These are phyloP conservation scores for Drosophila mimica DNA, from an alignment of 2,888 invertebrate species.

Conservation along the genomic window DNA sequence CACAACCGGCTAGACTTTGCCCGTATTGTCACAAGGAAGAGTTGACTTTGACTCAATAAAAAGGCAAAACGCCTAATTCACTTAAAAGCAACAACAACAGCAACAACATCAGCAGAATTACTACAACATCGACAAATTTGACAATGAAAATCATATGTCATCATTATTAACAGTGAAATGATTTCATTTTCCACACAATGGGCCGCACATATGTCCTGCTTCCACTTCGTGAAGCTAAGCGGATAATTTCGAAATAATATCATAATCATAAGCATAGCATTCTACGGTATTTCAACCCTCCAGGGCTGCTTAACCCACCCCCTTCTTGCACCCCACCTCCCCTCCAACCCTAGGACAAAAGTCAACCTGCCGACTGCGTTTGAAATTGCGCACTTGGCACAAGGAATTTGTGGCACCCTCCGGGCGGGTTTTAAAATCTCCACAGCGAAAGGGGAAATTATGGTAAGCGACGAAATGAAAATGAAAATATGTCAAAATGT, in stretches of 20 bases:
- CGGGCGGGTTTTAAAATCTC: conserved; percentile 59
- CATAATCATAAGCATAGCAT: conserved; percentile 81
- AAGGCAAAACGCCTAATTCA: conserved; percentile 82
- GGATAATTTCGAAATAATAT: conserved; percentile 84
- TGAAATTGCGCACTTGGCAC: conserved; percentile 76
- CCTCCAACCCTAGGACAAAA: conserved; percentile 36
- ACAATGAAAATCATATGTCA: conserved; percentile 85
- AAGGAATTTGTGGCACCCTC: conserved; percentile 45
- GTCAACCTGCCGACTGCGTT: conserved; percentile 83
- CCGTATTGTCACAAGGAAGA: conserved; percentile 24
- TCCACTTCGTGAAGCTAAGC: conserved; percentile 78
- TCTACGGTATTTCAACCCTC: conserved; percentile 57
- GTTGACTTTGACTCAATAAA: conserved; percentile 65
- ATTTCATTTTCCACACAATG: conserved; percentile 83
- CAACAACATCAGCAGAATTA: conserved; percentile 29
- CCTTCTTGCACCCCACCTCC: background rate
- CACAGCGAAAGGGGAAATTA: conserved; percentile 64
- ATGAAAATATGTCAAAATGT: conserved; percentile 81
- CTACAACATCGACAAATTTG: conserved; percentile 61
- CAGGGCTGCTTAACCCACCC: conserved; percentile 12
- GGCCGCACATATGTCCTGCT: conserved; percentile 80
- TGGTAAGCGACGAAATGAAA: conserved; percentile 58
- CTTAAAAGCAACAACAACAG: conserved; percentile 68
- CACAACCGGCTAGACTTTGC: conserved; percentile 70
- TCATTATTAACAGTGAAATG: conserved; percentile 85